Conservation (phyloP, 2,797 vertebrate species). For the Mallotus villosus region DNA sequence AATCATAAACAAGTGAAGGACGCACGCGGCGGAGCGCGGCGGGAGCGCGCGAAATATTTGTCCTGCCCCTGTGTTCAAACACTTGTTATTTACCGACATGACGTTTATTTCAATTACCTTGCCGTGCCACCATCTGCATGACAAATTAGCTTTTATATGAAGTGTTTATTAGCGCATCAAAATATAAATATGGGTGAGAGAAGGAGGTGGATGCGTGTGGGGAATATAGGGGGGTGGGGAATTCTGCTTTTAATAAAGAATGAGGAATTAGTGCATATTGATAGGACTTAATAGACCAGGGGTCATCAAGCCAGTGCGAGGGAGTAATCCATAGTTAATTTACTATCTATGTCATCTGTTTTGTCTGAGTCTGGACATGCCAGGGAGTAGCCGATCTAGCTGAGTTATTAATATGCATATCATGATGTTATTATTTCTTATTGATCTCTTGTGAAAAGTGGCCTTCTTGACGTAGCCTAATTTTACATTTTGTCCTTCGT, state of each 20-base stretch:
- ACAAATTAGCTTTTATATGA: conserved; percentile 59
- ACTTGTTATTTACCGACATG: conserved; percentile 61
- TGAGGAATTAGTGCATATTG: conserved; percentile 77
- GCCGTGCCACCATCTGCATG: conserved; percentile 54
- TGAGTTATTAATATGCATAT: conserved; percentile 23
- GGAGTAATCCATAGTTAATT: conserved; percentile 93
- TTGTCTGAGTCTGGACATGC: conserved; percentile 44
- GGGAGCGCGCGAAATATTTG: conserved; percentile 7
- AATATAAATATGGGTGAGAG: conserved; percentile 50
- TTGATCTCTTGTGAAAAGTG: conserved; percentile 20
- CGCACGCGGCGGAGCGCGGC: conserved; percentile 15
- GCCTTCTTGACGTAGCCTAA: background rate
- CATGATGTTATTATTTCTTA: conserved; percentile 37
- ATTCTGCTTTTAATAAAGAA: conserved; percentile 69
- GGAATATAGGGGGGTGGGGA: conserved; percentile 18
- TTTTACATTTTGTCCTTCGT: conserved; percentile 16
- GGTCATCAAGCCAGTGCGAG: conserved; percentile 79
- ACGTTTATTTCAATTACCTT: conserved; percentile 67
- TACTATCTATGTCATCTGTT: conserved; percentile 85
- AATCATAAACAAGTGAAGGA: conserved; percentile 37
- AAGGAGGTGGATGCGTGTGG: background rate
- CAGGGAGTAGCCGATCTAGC: background rate
- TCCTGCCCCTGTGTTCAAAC: conserved; percentile 50
- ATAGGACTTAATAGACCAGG: conserved; percentile 75
- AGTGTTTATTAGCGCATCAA: conserved; percentile 69